Evolutionary conservation across 2,888 invertebrate genomes (phyloP).

Genomic region (Parelbella ahira): DNA sequence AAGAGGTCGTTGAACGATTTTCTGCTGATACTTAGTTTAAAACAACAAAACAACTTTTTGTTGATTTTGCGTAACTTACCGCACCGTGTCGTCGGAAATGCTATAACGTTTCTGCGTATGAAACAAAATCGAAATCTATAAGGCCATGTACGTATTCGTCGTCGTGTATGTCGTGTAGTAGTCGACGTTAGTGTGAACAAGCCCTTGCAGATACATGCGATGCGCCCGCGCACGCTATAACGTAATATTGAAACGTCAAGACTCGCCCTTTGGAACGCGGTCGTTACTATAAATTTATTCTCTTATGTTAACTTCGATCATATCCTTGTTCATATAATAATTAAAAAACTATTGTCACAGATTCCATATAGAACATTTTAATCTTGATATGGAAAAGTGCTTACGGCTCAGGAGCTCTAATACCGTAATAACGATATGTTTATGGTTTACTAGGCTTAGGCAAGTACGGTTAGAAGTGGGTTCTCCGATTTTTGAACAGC

Average conservation of each 20-base stretch:
- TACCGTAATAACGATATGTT: too few relatives aligned
- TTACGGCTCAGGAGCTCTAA: too few relatives aligned
- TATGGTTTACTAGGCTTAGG: too few relatives aligned
- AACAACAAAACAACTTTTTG: constrained; percentile 3
- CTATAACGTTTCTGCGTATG: background rate
- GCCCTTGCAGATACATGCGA: constrained; percentile 12
- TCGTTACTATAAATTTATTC: constrained; percentile 7
- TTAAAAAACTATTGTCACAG: background rate
- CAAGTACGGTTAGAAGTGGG: too few relatives aligned
- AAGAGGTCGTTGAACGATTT: too few relatives aligned
- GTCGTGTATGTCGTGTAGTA: too few relatives aligned
- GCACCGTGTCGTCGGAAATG: background rate
- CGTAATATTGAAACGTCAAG: constrained; percentile 45
- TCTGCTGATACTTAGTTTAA: too few relatives aligned
- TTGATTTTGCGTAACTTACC: background rate
- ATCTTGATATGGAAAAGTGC: too few relatives aligned
- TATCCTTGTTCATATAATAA: background rate
- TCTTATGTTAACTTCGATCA: constrained; percentile 8
- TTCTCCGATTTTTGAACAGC: too few relatives aligned
- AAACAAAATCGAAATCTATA: too few relatives aligned
- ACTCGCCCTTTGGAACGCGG: constrained; percentile 45
- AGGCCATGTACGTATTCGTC: too few relatives aligned
- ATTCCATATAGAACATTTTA: too few relatives aligned
- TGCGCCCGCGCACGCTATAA: constrained; percentile 54
- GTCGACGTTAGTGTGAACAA: constrained; percentile 1